Conservation (phyloP, 2,113 vertebrate genomes). For the Oenanthe melanoleuca region DNA sequence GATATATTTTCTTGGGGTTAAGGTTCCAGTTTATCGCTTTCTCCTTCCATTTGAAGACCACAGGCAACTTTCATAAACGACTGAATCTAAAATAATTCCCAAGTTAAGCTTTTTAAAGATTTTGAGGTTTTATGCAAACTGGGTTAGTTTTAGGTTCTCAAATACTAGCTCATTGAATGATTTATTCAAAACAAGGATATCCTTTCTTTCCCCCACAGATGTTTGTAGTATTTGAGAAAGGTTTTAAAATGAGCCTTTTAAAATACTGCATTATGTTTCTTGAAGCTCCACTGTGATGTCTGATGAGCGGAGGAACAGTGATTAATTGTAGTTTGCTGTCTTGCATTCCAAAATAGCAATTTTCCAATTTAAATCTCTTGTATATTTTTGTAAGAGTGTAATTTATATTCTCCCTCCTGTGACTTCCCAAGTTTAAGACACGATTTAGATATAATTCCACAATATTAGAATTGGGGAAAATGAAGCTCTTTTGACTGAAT, state of each 20-base stretch:
- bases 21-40: neutral
- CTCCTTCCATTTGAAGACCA: neutral
- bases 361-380: constrained; percentile 74
- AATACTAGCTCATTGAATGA: constrained; percentile 30
- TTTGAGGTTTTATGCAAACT: neutral
- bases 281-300: constrained; percentile 48
- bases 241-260: constrained; percentile 42
- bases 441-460: constrained; percentile 70
- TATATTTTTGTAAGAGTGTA: constrained; percentile 64
- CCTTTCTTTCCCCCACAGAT: neutral
- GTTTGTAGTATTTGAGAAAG: constrained; percentile 19
- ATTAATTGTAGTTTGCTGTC: constrained; percentile 75
- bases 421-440: constrained; percentile 68
- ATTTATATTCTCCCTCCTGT: constrained; percentile 67
- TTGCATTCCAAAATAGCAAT: constrained; percentile 74
- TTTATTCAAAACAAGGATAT: constrained; percentile 30
- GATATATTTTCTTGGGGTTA: neutral
- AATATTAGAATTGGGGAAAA: constrained; percentile 71
- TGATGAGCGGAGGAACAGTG: constrained; percentile 59
- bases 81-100: neutral
- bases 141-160: neutral
- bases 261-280: constrained; percentile 48
- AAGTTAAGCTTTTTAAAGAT: neutral
- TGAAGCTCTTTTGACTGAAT: constrained; percentile 66
- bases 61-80: neutral